Evolutionary conservation across 1,140 invertebrate genomes (phyloP), one percentile per base, ranked within the genome.

Genomic region (Camponotus pennsylvanicus): DNA sequence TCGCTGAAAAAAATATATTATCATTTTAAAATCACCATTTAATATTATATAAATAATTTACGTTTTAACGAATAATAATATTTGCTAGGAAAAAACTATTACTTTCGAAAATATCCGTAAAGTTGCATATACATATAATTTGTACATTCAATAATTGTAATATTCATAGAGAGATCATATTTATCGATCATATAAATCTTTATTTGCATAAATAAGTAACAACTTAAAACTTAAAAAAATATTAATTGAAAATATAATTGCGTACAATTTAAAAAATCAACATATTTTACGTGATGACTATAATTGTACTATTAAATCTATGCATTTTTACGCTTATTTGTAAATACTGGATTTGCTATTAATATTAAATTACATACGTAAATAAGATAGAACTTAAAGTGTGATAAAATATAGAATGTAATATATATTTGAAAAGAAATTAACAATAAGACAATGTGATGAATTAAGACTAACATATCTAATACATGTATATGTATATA

Each of bases 1-100:
- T 89, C 88, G 88, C 88, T 86, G 55, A 86, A 76, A 49, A 27
- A 89, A 89, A 78, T 59, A 2, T 66, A 0, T 49, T 57, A 70
- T 79, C 18, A 37, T 34, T 7, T 59, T 40, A 71, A 27, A 27
- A 15, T 80, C 59, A 59, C 13, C 15, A 1, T 57, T 42, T n/a
- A 83, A 71, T 59, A 70, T 80, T 59, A 21, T 11, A 11, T n/a
- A 52, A 52, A 67, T n/a, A 9, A 79, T 37, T 52, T 45, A 34
- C 13, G 15, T 27, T 40, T 67, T 70, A 79, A 79, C 15, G 8
- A 1, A 57, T 55, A 34, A 40, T 32, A 78, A 78, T 6, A n/a
- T 45, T 77, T 32, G 15, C 40, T 32, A 32, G 0, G 4, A 6
- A 49, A 63, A 76, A 59, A 13, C 15, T 34, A 11, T 52, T 59